phyloP scores from a whole-genome alignment of 2,797 vertebrate genomes.

The Rousettus madagascariensis region DNA sequence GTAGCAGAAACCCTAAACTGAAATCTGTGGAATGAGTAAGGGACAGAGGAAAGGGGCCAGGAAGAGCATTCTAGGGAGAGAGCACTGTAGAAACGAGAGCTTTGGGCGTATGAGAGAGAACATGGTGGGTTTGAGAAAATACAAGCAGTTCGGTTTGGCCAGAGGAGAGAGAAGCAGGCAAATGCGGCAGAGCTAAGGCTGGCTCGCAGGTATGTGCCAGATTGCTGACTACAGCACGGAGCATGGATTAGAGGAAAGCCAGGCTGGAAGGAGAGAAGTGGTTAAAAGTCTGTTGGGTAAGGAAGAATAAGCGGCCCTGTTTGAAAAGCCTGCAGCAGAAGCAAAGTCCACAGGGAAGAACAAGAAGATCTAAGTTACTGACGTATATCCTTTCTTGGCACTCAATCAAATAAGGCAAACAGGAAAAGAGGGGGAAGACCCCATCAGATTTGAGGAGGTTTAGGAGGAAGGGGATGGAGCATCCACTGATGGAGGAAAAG shows the following conservation, averaged over 20 bases:
- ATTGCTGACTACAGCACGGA: not conserved
- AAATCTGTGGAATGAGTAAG: not conserved
- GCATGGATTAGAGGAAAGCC: not conserved
- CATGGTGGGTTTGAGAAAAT: not conserved
- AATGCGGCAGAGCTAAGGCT: not conserved
- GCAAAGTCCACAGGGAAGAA: not conserved
- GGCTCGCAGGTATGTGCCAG: not conserved
- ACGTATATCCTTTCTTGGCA: not conserved
- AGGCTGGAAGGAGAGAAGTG: not conserved
- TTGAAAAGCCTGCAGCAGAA: not conserved
- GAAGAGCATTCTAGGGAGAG: not conserved
- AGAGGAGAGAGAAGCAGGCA: not conserved
- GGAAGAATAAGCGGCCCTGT: not conserved
- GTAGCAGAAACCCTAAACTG: not conserved
- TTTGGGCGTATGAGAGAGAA: not conserved
- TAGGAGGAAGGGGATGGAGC: not conserved
- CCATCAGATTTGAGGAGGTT: not conserved
- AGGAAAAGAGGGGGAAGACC: not conserved
- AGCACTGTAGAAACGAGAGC: not conserved
- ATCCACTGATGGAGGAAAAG: not conserved
- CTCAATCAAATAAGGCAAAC: not conserved
- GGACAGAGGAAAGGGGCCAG: not conserved
- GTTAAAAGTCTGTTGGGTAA: not conserved
- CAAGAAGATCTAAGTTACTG: not conserved
- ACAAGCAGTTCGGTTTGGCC: not conserved